phyloP scores from a whole-genome alignment of 1,140 invertebrate genomes.

The Aleiodes sp. region DNA sequence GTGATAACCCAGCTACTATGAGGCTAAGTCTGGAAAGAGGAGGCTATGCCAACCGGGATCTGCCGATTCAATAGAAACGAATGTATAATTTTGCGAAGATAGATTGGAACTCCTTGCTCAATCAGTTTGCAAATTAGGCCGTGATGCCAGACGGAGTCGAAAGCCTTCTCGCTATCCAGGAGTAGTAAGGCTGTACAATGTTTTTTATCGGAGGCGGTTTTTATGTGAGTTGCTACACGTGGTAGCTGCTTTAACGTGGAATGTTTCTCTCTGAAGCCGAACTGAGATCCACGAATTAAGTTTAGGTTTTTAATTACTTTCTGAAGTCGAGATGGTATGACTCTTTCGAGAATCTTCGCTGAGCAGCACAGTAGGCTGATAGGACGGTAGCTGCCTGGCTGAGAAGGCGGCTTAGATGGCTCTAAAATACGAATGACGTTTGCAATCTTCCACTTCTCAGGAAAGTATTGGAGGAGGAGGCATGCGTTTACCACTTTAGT shows the following conservation, averaged over 20 bases:
- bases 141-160: slow-evolving; percentile 40
- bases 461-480: neutral
- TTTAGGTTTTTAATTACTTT: neutral
- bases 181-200: slow-evolving; percentile 15
- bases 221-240: slow-evolving; percentile 16
- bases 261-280: slow-evolving; percentile 39
- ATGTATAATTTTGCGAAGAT: slow-evolving; percentile 28
- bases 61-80: neutral
- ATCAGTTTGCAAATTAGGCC: slow-evolving; percentile 12
- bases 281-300: slow-evolving; percentile 32
- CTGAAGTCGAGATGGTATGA: neutral
- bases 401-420: neutral
- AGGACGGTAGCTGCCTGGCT: neutral
- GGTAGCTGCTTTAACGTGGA: slow-evolving; percentile 35
- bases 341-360: neutral
- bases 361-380: neutral
- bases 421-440: neutral
- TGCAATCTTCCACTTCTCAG: neutral
- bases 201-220: neutral
- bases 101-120: slow-evolving; percentile 1
- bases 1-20: too few relatives aligned
- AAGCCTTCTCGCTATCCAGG: slow-evolving; percentile 49
- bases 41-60: neutral
- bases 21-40: slow-evolving; percentile 32
- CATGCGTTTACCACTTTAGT: neutral